A percentile compares a stretch with the other conserved stretches of the same genome.
phyloP scores from a whole-genome alignment of 2,888 invertebrate genomes.

The Graphium colonna region DNA sequence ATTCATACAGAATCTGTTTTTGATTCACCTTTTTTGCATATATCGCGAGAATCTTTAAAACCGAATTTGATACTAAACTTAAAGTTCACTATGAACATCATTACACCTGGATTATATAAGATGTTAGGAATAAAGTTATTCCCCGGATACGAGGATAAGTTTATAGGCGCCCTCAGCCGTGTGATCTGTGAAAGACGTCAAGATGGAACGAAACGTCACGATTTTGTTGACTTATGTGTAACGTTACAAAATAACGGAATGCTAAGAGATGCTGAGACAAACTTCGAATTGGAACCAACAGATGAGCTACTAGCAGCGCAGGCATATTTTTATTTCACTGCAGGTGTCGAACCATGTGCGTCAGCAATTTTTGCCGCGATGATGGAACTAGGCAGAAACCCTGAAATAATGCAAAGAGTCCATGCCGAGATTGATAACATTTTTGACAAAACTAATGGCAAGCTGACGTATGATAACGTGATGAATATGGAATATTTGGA shows the following conservation, averaged over 20 bases:
- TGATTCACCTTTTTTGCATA: slow-evolving; percentile 49
- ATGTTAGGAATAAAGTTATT: slow-evolving; percentile 28
- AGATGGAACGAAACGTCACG: slow-evolving; percentile 27
- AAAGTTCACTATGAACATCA: slow-evolving; percentile 34
- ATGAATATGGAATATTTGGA: slow-evolving; percentile 49
- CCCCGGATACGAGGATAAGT: slow-evolving; percentile 31
- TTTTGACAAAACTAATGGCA: slow-evolving; percentile 36
- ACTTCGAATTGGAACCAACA: slow-evolving; percentile 45
- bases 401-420: no score
- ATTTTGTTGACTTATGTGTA: slow-evolving; percentile 33
- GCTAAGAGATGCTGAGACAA: slow-evolving; percentile 42
- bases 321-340: slow-evolving; percentile 54
- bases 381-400: no score
- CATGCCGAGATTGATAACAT: slow-evolving; percentile 51
- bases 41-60: slow-evolving; percentile 34
- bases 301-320: slow-evolving; percentile 52
- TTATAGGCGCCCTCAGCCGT: slow-evolving; percentile 31
- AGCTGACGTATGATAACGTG: slow-evolving; percentile 45
- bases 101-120: slow-evolving; percentile 32
- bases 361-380: slow-evolving; percentile 45
- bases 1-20: slow-evolving; percentile 48
- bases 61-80: slow-evolving; percentile 35
- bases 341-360: slow-evolving; percentile 58
- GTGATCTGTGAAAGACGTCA: slow-evolving; percentile 22
- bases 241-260: slow-evolving; percentile 35